phyloP scores from a whole-genome alignment of 2,113 vertebrate species.

The Labeo catla region DNA sequence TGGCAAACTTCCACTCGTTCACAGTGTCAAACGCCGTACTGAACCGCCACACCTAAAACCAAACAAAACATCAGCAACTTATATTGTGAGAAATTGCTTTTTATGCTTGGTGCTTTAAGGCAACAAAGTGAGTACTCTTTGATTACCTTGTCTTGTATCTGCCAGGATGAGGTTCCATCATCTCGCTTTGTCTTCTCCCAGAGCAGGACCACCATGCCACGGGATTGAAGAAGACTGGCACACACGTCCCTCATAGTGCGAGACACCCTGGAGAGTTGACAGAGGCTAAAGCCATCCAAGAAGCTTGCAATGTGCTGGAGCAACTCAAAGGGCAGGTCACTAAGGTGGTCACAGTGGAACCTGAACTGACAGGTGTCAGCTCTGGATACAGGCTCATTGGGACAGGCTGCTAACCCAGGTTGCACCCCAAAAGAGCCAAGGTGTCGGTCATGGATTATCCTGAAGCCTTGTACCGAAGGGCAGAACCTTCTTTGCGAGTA shows the following conservation, averaged over 20 bases:
- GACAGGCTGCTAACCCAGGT: conserved; percentile 79
- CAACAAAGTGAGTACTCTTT: conserved; percentile 49
- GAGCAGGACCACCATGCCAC: conserved; percentile 96
- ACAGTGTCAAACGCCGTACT: conserved; percentile 98
- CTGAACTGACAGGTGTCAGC: conserved; percentile 66
- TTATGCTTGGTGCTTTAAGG: not conserved
- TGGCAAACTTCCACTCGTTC: conserved; percentile 96
- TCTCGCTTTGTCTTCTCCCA: conserved; percentile 87
- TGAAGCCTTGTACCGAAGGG: conserved; percentile 92
- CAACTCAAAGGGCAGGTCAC: conserved; percentile 92
- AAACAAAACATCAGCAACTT: not conserved
- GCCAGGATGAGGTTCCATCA: conserved; percentile 88
- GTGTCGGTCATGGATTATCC: conserved; percentile 94
- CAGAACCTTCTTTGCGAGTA: conserved; percentile 97
- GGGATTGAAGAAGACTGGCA: conserved; percentile 90
- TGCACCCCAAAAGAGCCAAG: conserved; percentile 94
- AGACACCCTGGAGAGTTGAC: conserved; percentile 93
- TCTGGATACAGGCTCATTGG: conserved; percentile 74
- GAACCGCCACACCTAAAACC: conserved; percentile 91
- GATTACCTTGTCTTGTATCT: conserved; percentile 94
- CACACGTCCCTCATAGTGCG: conserved; percentile 95
- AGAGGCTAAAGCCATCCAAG: conserved; percentile 95
- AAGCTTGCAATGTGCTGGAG: conserved; percentile 93
- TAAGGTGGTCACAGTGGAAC: conserved; percentile 83
- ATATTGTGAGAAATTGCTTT: not conserved